Evolutionary conservation across 2,888 invertebrate species (phyloP), one percentile per base, ranked within the genome.

Genomic region (Pseudococcus viburni): DNA sequence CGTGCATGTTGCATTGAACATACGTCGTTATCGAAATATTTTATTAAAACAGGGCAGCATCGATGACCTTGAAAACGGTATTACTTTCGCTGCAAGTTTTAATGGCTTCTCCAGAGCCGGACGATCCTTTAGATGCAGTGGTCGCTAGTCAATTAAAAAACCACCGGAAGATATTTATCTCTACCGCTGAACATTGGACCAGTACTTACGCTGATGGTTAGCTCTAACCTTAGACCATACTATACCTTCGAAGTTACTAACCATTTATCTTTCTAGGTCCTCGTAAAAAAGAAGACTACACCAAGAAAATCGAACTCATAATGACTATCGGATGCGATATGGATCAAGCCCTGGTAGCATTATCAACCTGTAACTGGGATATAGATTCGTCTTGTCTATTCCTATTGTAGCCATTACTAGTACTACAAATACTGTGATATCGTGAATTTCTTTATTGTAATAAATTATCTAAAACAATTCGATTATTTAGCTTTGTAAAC

Each of bases 141-240:
- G 99, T 99, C 33, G 99, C 99, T 46, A 96, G 96, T 92, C 99
- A 99, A 92, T 99, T 95, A 92, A 97, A 97, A 93, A 97, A 97
- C 90, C 95, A 96, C 91, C 94, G 94, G 89, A 94, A 95, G 90
- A 94, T 99, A 92, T 99, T 98, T 92, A 94, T 94, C 90, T 93
- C 95, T 91, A 99, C 99, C 39, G 99, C 99, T 46, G 94, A 94
- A 91, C 98, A 98, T 93, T 99, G 99, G 99, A 97, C 99, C 89
- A 95, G 96, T 91, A 94, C 95, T 19, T 99, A 98, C 92, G 99
- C 99, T 22, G 96, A 96, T 89, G 90, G 90, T 90, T 88, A 19
- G 46, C 26, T 33, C 26, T 3, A 33, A 33, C 26, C 3, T 2
- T 33, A n/a, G n/a, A 33, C 26, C 26, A 2, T 3, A 33, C 26